Evolutionary conservation across 2,113 vertebrate genomes (phyloP).

Genomic region (Perccottus glenii): DNA sequence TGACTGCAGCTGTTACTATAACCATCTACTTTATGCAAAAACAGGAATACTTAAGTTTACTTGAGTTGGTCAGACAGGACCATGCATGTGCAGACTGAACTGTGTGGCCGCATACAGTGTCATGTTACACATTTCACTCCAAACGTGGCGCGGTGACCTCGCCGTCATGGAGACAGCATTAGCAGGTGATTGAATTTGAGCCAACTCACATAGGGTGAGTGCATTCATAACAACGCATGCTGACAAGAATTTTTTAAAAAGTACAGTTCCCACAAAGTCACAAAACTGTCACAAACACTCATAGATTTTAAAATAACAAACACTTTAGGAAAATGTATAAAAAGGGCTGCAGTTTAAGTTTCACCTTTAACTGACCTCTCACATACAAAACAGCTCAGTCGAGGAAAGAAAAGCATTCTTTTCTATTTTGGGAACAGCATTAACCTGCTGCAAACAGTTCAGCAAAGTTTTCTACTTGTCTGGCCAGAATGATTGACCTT

Average conservation of each 20-base stretch:
- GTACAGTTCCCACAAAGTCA: neutral
- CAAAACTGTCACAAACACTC: slow-evolving; percentile 23
- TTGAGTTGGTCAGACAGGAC: neutral
- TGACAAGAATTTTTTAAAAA: slow-evolving; percentile 26
- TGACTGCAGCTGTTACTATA: neutral
- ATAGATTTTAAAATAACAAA: neutral
- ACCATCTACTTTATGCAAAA: neutral
- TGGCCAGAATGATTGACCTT: slow-evolving; percentile 33
- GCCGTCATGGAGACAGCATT: slow-evolving; percentile 72
- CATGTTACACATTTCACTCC: slow-evolving; percentile 78
- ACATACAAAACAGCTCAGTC: slow-evolving; percentile 37
- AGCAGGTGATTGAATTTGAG: slow-evolving; percentile 77
- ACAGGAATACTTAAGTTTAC: neutral
- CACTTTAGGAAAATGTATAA: neutral
- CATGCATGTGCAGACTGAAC: slow-evolving; percentile 14
- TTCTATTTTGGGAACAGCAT: slow-evolving; percentile 46
- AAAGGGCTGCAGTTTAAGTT: slow-evolving; percentile 3
- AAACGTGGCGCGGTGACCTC: slow-evolving; percentile 71
- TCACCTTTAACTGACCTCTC: slow-evolving; percentile 82
- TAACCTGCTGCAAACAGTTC: slow-evolving; percentile 32
- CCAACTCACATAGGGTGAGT: slow-evolving; percentile 60
- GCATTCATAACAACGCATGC: slow-evolving; percentile 13
- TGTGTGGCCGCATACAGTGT: slow-evolving; percentile 37
- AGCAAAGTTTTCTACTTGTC: neutral
- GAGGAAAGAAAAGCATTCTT: slow-evolving; percentile 15